Evolutionary conservation across 2,113 vertebrate species (phyloP), one percentile per base, ranked within the genome.

Genomic region (Mustelus asterias): DNA sequence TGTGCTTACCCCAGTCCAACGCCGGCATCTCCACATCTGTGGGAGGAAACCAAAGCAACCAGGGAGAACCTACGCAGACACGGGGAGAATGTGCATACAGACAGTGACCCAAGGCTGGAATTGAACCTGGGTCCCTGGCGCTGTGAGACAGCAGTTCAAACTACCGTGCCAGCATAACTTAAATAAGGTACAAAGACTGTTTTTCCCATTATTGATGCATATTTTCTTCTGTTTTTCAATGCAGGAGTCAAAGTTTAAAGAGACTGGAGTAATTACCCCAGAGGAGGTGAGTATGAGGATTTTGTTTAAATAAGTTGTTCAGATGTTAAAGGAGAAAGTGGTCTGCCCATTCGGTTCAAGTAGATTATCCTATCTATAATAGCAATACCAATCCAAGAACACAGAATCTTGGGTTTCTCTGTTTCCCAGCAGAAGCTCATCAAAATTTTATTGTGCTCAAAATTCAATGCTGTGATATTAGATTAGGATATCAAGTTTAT

Each of bases 201-300:
- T 63, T 90, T 5, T 90, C 14, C 16, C 41, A 72, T 69, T 18
- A 54, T 72, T 95, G 70, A 95, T 54, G 41, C 96, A 20, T 96
- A 22, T 88, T 94, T 96, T 95, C 70, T 60, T 78, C 95, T 96
- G 96, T 96, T 97, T 6, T 80, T 96, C 14, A 96, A 96, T 97
- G 54, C 97, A 99, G 99, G 99, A 99, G 96, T 99, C 99, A 0
- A 99, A 99, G 96, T 99, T 99, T 97, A 99, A 99, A 96, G 99
- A 99, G 98, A 99, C 99, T 63, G 99, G 99, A 97, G 99, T 99
- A 86, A 99, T 99, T 89, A 99, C 99, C 70, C 99, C 99, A 78
- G 99, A 99, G 96, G 99, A 99, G 98, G 99, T 99, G 97, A 98
- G 97, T 97, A 10, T 69, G 94, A 60, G 22, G n/a, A 78, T 22